A percentile compares a stretch with the other conserved stretches of the same genome.
phyloP scores from a whole-genome alignment of 2,113 vertebrate species.

The Odontophorus gujanensis region DNA sequence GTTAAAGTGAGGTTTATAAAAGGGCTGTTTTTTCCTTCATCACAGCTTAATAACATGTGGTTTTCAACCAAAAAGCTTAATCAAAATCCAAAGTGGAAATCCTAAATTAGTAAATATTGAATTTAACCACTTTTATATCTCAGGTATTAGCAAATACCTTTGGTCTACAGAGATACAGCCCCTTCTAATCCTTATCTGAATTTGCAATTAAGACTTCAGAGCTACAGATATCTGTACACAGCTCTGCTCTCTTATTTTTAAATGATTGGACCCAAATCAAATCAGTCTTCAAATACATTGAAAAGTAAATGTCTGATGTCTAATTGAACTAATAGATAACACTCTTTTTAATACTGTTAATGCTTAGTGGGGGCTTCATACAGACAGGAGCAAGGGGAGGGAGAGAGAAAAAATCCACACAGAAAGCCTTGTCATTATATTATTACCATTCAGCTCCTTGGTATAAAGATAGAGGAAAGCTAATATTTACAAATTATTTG shows the following conservation, averaged over 20 bases:
- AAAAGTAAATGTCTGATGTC: constrained; percentile 80
- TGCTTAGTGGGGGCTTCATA: constrained; percentile 48
- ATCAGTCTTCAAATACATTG: constrained; percentile 79
- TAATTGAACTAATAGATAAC: constrained; percentile 80
- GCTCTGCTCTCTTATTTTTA: constrained; percentile 79
- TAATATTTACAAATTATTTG: constrained; percentile 62
- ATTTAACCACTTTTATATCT: constrained; percentile 74
- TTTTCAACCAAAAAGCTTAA: constrained; percentile 73
- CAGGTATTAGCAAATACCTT: constrained; percentile 83
- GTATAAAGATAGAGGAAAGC: constrained; percentile 52
- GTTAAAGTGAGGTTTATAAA: constrained; percentile 30
- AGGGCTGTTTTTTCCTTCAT: constrained; percentile 37
- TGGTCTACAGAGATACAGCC: constrained; percentile 79
- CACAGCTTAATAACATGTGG: constrained; percentile 18
- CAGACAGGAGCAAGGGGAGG: constrained; percentile 28
- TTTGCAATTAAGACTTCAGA: constrained; percentile 87
- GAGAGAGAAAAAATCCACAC: not conserved
- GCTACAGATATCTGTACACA: constrained; percentile 76
- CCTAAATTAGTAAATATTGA: constrained; percentile 79
- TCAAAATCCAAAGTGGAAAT: constrained; percentile 75
- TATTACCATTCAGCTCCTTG: constrained; percentile 48
- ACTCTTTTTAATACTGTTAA: constrained; percentile 72
- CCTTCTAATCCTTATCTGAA: constrained; percentile 84
- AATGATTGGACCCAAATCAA: constrained; percentile 79
- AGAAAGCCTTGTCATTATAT: constrained; percentile 60